Percentiles rank a stretch among this genome's conserved stretches.
phyloP scores from a whole-genome alignment of 2,888 invertebrate species.

The Sipha maydis region DNA sequence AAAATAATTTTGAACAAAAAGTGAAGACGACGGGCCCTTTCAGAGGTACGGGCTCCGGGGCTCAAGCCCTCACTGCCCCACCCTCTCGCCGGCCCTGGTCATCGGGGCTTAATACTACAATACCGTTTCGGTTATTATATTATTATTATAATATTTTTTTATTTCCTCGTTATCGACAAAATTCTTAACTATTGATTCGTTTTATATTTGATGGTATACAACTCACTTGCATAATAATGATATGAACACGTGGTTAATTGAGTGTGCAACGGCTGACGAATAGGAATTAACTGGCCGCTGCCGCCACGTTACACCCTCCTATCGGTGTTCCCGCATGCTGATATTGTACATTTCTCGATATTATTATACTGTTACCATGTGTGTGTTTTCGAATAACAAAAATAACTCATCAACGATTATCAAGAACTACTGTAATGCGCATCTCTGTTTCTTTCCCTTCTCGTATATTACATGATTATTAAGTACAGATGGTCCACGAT shows the following conservation, averaged over 20 bases:
- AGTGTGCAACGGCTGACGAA: constrained; percentile 9
- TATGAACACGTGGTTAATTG: constrained; percentile 4
- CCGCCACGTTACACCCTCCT: neutral
- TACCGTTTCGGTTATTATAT: neutral
- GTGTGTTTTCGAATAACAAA: neutral
- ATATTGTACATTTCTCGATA: neutral
- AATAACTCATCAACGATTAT: neutral
- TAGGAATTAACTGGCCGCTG: neutral
- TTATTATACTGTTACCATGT: neutral
- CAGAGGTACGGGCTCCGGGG: too few relatives aligned
- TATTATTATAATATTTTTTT: neutral
- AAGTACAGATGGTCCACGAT: neutral
- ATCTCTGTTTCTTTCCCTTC: neutral
- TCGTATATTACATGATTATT: too few relatives aligned
- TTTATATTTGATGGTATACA: neutral
- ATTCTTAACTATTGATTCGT: neutral
- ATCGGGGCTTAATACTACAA: too few relatives aligned
- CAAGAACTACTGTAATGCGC: neutral
- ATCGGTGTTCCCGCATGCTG: neutral
- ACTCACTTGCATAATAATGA: neutral
- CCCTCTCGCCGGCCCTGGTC: too few relatives aligned
- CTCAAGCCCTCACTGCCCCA: too few relatives aligned
- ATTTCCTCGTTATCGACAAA: neutral
- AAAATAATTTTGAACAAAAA: too few relatives aligned
- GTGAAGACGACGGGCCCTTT: too few relatives aligned